A percentile compares a stretch with the other conserved stretches of the same genome.
Evolutionary conservation across 1,140 invertebrate genomes (phyloP).

Genomic region (Oryctes rhinoceros): DNA sequence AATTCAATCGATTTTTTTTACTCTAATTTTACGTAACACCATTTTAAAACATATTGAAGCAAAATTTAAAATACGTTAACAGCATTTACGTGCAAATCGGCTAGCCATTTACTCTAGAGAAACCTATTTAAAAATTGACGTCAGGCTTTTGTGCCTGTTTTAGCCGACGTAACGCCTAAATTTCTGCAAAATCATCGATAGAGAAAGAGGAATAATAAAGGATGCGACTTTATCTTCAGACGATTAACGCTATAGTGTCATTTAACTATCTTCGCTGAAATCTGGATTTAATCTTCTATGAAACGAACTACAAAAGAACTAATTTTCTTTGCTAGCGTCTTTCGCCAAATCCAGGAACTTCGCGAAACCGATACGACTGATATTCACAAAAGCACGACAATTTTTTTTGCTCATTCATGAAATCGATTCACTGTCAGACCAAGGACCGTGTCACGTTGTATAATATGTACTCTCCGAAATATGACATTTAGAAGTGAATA

Average conservation of each 20-base stretch:
- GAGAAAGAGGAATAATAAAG: not conserved
- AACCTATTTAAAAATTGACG: too few species aligned
- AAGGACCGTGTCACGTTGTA: not conserved
- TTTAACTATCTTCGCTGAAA: not conserved
- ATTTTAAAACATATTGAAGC: too few species aligned
- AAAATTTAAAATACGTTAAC: too few species aligned
- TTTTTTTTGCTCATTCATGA: slow-evolving; percentile 17
- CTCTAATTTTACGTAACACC: too few species aligned
- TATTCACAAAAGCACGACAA: slow-evolving; percentile 15
- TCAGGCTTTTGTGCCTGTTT: too few species aligned
- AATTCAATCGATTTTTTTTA: too few species aligned
- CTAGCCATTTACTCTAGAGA: too few species aligned
- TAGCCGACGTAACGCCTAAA: too few species aligned
- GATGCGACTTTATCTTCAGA: not conserved
- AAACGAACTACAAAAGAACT: slow-evolving; percentile 13
- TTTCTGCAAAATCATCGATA: not conserved
- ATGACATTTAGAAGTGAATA: not conserved
- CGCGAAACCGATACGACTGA: slow-evolving; percentile 16
- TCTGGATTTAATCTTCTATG: slow-evolving; percentile 20
- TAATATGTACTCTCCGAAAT: not conserved
- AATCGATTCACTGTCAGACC: slow-evolving; percentile 4
- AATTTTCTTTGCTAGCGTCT: slow-evolving; percentile 15
- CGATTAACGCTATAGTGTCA: not conserved
- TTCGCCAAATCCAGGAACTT: not conserved
- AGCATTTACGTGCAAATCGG: too few species aligned